Conservation (phyloP, 2,888 invertebrate species). For the Panorpa germanica region DNA sequence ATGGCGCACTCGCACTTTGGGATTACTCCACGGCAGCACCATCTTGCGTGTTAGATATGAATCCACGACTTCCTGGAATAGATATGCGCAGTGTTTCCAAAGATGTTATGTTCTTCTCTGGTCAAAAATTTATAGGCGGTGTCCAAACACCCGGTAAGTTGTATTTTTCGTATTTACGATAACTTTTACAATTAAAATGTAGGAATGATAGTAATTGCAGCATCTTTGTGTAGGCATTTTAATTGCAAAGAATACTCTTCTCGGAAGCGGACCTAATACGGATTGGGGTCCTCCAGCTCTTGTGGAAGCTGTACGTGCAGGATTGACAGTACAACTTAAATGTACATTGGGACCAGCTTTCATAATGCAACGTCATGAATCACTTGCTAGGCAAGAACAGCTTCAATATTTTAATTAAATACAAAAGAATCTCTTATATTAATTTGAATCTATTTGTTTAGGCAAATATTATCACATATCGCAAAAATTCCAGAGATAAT, state of each 20-base stretch:
- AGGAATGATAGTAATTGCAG: background rate
- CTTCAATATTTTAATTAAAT: slow-evolving; percentile 16
- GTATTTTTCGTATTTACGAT: slow-evolving; percentile 1
- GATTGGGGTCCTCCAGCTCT: slow-evolving; percentile 51
- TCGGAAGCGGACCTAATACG: slow-evolving; percentile 27
- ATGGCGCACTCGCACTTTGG: slow-evolving; percentile 75
- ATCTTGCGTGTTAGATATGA: slow-evolving; percentile 64
- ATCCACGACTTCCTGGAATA: slow-evolving; percentile 52
- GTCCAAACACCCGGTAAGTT: slow-evolving; percentile 50
- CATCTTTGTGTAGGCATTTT: slow-evolving; percentile 29
- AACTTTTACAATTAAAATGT: slow-evolving; percentile 1
- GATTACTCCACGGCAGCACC: slow-evolving; percentile 78
- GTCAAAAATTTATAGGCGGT: slow-evolving; percentile 82
- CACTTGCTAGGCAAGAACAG: slow-evolving; percentile 44
- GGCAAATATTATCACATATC: slow-evolving; percentile 62
- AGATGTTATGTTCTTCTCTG: slow-evolving; percentile 77
- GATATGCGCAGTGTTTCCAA: slow-evolving; percentile 58
- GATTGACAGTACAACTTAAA: slow-evolving; percentile 70
- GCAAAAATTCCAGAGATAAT: slow-evolving; percentile 63
- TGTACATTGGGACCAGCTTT: slow-evolving; percentile 55
- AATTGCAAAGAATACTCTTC: slow-evolving; percentile 38
- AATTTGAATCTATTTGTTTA: slow-evolving; percentile 22
- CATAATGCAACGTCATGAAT: slow-evolving; percentile 52
- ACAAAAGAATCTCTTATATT: slow-evolving; percentile 4
- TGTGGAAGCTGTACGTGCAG: slow-evolving; percentile 66